Base-by-base conservation (phyloP, 2,113 vertebrate genomes). In the Datnioides undecimradiatus region DNA sequence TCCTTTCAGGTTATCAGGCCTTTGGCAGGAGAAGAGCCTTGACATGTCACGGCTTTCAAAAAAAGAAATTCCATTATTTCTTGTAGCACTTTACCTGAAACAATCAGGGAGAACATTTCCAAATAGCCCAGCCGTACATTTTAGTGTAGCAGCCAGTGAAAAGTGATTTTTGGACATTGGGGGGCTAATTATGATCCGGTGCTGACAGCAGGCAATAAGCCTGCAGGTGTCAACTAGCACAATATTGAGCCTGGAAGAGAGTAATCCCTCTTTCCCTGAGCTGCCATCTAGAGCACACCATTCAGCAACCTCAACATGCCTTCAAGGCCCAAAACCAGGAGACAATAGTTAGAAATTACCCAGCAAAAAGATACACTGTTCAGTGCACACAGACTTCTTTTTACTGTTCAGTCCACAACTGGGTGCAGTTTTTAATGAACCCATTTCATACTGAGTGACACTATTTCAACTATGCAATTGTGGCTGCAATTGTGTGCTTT, bases 111-210 rank as follows among this genome's bases (percentile, higher is more conserved):
- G 43, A 72, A 59, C 31, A 64, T 31, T 65, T 49, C 16, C 45
- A 55, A n/a, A 64, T 11, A 45, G 48, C 23, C 19, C 14, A 21
- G 36, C 60, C 64, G 29, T 33, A 27, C 21, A 62, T 62, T 75
- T 72, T 10, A 45, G 25, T 34, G 17, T 23, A 45, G 41, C 40
- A 29, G 67, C 43, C 49, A 49, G 21, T 57, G 4, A 84, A 83
- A 73, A 17, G 27, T 29, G 48, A 76, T 77, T 84, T 88, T 86
- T 40, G 48, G 83, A 68, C 67, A 85, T 80, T 74, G 34, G 57
- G 75, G 74, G 73, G 54, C 67, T 87, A 84, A 93, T 92, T 89
- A 88, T 87, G 73, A 83, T 76, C 48, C 31, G 19, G 29, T 76
- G 73, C 62, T 86, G 85, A 88, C 82, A 85, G 89, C 54, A 72